Base-by-base conservation (phyloP, 2,113 vertebrate species). In the Abramis brama region DNA sequence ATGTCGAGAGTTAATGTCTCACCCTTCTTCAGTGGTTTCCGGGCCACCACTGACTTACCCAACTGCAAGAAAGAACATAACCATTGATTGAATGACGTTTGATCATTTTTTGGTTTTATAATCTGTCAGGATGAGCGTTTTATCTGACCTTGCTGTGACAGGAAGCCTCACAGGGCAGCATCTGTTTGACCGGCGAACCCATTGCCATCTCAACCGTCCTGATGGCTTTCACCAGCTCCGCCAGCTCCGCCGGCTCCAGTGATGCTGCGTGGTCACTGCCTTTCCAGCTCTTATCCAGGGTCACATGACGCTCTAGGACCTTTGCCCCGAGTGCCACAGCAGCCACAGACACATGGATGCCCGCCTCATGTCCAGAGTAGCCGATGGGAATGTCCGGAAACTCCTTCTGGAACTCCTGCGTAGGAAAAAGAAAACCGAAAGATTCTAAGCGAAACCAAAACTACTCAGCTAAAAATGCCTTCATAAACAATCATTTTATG, bases 341-440 rank as follows among this genome's bases (percentile, higher is more conserved):
- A 0, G 96, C 97, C 82, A 99, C 92, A 4, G 97, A 96, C 90
- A 99, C 96, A 2, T 82, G 92, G 88, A 96, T 96, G 81, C 98
- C 98, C 0, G 96, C 95, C 93, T 99, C 98, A 0, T 99, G 98
- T 15, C 98, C 98, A 0, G 98, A 99, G 85, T 99, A 99, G 6
- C 98, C 98, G 55, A 99, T 96, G 84, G 98, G 98, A 87, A 99
- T 98, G 90, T 99, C 98, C 11, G 98, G 97, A 89, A 99, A 99
- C 89, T 96, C 94, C 81, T 96, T 97, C 89, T 96, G 96, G 87
- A 97, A 99, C 0, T 97, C 97, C 98, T 99, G 91, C 36, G 15
- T 60, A 9, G 25, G 10, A 33, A 50, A 80, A 6, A n/a, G 13
- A 8, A 36, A 79, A 27, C 3, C 25, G 5, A 47, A 11, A 30